phyloP scores from a whole-genome alignment of 2,797 vertebrate genomes.

The Silurus lanzhouensis region DNA sequence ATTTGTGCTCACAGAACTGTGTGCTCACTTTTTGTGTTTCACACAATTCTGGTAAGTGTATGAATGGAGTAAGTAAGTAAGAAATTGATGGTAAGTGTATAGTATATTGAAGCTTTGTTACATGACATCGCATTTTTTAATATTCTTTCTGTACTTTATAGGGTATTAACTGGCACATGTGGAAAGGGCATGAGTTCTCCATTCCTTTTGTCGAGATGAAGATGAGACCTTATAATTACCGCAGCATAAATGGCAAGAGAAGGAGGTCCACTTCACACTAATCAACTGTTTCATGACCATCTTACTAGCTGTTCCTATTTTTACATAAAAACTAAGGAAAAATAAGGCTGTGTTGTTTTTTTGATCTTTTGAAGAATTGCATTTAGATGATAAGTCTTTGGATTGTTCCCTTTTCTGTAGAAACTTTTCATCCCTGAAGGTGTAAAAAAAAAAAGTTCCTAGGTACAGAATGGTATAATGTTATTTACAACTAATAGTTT shows the following conservation, averaged over 20 bases:
- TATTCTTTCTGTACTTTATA: conserved; percentile 58
- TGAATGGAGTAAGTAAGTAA: too few species aligned
- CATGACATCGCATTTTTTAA: not conserved
- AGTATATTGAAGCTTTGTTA: not conserved
- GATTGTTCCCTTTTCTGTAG: conserved; percentile 44
- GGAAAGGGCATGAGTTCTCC: conserved; percentile 99
- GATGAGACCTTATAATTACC: conserved; percentile 92
- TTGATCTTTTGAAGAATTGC: conserved; percentile 69
- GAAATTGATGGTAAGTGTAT: too few species aligned
- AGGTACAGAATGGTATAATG: not conserved
- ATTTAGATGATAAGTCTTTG: conserved; percentile 62
- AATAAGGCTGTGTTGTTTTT: conserved; percentile 72
- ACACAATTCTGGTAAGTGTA: too few species aligned
- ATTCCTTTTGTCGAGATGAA: conserved; percentile 99
- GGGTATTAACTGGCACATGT: conserved; percentile 99
- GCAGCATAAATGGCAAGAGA: conserved; percentile 83
- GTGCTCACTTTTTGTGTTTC: too few species aligned
- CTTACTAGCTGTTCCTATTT: conserved; percentile 79
- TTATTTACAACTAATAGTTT: conserved; percentile 29
- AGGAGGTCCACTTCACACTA: conserved; percentile 85
- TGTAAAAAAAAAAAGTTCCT: not conserved
- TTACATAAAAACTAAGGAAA: conserved; percentile 67
- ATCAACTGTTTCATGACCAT: conserved; percentile 56
- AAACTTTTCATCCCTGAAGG: conserved; percentile 27
- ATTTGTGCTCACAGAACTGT: too few species aligned